Conservation (phyloP, 2,888 invertebrate species). For the Drosophila seclusa region DNA sequence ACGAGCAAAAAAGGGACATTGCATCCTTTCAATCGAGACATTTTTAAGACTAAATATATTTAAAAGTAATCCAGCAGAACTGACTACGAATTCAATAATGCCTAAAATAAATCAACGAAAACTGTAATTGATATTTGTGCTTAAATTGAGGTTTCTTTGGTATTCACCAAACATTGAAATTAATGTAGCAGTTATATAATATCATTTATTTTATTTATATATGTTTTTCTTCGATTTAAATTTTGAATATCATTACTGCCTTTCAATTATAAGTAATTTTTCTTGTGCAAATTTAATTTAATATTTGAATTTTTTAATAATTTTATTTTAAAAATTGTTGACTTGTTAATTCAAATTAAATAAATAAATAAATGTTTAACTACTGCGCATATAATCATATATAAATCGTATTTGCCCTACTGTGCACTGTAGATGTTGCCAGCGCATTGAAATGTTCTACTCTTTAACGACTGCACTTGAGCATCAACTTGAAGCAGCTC, state of each 20-base stretch:
- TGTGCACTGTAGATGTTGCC: constrained; percentile 55
- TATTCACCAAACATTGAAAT: neutral
- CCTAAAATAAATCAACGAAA: neutral
- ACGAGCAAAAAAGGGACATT: neutral
- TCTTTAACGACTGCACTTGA: constrained; percentile 77
- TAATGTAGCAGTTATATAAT: neutral
- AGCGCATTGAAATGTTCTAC: constrained; percentile 76
- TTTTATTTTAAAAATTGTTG: neutral
- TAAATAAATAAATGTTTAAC: neutral
- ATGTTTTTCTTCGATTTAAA: neutral
- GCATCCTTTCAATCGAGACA: neutral
- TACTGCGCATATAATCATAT: neutral
- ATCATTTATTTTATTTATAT: neutral
- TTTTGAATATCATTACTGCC: neutral
- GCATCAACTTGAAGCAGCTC: constrained; percentile 32
- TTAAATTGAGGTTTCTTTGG: too few relatives aligned
- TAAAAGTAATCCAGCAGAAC: neutral
- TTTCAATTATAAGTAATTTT: neutral
- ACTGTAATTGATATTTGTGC: neutral
- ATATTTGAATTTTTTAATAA: neutral
- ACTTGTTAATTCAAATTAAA: neutral
- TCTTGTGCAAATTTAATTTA: neutral
- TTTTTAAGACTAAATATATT: neutral
- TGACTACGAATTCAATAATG: neutral
- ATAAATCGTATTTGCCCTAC: constrained; percentile 13